Evolutionary conservation across 2,113 vertebrate species (phyloP), one percentile per base, ranked within the genome.

Genomic region (Onychorhynchus coronatus): DNA sequence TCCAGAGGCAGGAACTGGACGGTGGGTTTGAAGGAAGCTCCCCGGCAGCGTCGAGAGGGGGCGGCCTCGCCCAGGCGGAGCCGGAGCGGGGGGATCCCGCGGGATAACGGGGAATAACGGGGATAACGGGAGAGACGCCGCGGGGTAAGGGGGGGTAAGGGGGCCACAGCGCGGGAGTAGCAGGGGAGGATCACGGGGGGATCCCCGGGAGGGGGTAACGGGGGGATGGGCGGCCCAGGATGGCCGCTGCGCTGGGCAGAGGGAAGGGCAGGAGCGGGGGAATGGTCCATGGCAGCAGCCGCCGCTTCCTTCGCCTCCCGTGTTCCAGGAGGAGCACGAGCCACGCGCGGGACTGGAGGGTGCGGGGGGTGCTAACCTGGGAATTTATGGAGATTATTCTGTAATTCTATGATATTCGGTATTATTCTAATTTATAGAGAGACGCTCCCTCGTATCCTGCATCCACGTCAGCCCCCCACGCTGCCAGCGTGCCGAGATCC

Each of bases 31-130:
- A 58, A 58, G n/a, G 56, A 75, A 37, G 2, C 74, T 25, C 58
- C 10, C 66, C 30, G 18, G 25, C 67, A 25, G 82, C 39, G 94
- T 96, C 98, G 85, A 99, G 68, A 99, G 99, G 98, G 99, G 99
- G 98, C 98, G 98, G 98, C 97, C 98, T 95, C 65, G 95, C 96
- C 97, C 98, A 98, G 93, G 52, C 27, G 82, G 88, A 86, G 91
- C 25, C 59, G 59, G 59, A 61, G 11, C 46, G 9, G 46, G 46
- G 18, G 41, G 4, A 66, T 24, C 33, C 33, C 5, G 35, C 31
- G 9, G n/a, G 16, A 28, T 62, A 62, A 37, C 21, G 12, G 31
- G 56, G 33, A 12, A 12, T 58, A 58, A 23, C 1, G 5, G 70
- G 59, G 30, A 31, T 15, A 65, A 31, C 19, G 12, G 39, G 39